phyloP scores from a whole-genome alignment of 2,888 invertebrate genomes.

The Poecilus cupreus region DNA sequence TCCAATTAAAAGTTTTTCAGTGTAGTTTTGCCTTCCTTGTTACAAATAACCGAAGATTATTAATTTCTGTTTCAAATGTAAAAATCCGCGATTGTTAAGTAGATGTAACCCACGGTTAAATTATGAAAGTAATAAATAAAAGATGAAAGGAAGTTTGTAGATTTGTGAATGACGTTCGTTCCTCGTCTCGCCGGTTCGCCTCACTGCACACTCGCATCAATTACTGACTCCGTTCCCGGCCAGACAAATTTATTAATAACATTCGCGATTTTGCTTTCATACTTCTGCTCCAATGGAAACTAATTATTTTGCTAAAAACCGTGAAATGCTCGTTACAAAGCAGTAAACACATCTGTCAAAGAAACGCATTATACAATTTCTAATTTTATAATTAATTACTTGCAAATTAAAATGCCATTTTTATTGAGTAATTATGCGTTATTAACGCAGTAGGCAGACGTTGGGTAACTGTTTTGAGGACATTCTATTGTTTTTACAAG shows the following conservation, averaged over 20 bases:
- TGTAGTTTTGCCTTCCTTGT: no score
- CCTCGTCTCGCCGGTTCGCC: neutral
- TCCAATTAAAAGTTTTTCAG: no score
- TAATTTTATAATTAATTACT: slow-evolving; percentile 11
- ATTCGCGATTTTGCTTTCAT: neutral
- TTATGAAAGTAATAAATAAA: slow-evolving; percentile 21
- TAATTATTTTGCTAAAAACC: slow-evolving; percentile 20
- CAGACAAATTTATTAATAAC: slow-evolving; percentile 33
- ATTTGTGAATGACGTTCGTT: slow-evolving; percentile 20
- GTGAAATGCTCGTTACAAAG: neutral
- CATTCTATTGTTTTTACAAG: neutral
- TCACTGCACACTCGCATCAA: slow-evolving; percentile 14
- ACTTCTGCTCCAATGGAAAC: neutral
- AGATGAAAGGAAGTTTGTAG: slow-evolving; percentile 11
- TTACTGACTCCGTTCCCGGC: neutral
- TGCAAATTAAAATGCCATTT: neutral
- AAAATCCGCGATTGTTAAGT: neutral
- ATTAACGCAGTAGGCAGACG: neutral
- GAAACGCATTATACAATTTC: neutral
- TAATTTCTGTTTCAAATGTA: slow-evolving; percentile 2
- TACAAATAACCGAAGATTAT: no score
- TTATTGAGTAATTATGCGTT: neutral
- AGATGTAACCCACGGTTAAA: neutral
- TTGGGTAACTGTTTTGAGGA: neutral
- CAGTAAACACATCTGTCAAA: neutral